These are phyloP conservation scores for Orbicella faveolata DNA, from an alignment of 64 coral and sea anemone genomes.

Conservation along the genomic window DNA sequence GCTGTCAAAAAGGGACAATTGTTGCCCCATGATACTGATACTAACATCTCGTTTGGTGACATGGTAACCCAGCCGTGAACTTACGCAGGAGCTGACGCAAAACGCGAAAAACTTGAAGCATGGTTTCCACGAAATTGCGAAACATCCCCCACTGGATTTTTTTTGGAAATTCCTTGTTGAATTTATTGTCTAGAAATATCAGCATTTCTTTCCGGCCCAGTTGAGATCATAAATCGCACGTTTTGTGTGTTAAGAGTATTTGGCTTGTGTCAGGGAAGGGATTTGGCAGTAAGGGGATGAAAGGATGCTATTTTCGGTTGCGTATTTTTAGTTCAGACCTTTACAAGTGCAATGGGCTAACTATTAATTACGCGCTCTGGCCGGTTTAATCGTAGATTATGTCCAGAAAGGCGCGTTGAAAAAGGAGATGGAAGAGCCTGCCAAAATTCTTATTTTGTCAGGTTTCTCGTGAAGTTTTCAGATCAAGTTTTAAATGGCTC, in stretches of 20 bases:
- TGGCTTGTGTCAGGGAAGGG: constrained; percentile 16
- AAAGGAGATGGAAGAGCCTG: not conserved
- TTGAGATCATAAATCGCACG: not conserved
- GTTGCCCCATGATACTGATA: constrained; percentile 31
- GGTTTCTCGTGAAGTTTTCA: not conserved
- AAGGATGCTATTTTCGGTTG: constrained; percentile 37
- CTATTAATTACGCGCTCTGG: not conserved
- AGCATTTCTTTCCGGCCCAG: not conserved
- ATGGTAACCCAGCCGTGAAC: constrained; percentile 28
- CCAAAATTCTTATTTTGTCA: not conserved
- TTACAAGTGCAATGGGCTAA: constrained; percentile 11
- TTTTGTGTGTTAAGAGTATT: not conserved
- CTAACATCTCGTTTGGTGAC: constrained; percentile 43
- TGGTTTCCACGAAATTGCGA: not conserved
- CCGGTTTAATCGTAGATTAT: not conserved
- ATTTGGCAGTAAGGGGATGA: constrained; percentile 22
- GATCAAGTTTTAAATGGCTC: not conserved
- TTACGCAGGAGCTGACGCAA: constrained; percentile 42
- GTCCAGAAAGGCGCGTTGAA: not conserved
- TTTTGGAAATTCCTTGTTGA: constrained; percentile 10
- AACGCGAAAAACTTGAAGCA: constrained; percentile 9
- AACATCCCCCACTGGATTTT: not conserved
- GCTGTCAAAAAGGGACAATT: constrained; percentile 34
- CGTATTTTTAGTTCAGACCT: constrained; percentile 34
- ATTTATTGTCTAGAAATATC: not conserved